These are phyloP conservation scores for Bruchidius siliquastri DNA, from an alignment of 2,888 invertebrate species.

Conservation along the genomic window DNA sequence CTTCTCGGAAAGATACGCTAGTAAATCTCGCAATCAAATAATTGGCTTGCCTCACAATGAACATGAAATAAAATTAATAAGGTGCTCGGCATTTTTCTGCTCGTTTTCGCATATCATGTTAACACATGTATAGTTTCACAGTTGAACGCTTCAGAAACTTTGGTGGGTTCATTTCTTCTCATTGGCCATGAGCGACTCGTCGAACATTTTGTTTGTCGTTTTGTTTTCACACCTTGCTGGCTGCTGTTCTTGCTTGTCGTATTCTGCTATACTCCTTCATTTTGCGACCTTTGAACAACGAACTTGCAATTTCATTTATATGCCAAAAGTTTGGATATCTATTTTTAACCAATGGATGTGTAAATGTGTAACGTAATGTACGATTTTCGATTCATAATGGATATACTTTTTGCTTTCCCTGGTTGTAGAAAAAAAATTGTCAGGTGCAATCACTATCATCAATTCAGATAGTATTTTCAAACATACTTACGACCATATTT, in stretches of 20 bases:
- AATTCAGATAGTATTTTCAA: no score
- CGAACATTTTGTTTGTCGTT: not conserved
- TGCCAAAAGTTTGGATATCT: no score
- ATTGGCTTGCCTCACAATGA: constrained; percentile 8
- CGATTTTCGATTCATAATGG: no score
- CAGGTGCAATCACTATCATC: no score
- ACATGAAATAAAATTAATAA: constrained; percentile 18
- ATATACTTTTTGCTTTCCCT: no score
- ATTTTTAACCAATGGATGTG: no score
- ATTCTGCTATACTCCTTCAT: not conserved
- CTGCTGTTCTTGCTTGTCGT: not conserved
- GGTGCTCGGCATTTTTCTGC: constrained; percentile 19
- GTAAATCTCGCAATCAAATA: constrained; percentile 1
- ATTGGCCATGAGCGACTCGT: not conserved
- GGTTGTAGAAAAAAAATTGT: no score
- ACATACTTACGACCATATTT: no score
- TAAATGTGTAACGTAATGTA: no score
- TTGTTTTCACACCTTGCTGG: constrained; percentile 11
- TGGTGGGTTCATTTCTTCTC: constrained; percentile 15
- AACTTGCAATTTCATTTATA: no score
- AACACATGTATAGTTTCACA: constrained; percentile 25
- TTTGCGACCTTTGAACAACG: not conserved
- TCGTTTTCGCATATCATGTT: constrained; percentile 27
- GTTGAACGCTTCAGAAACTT: constrained; percentile 23
- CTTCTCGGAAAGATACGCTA: no score